phyloP scores from a whole-genome alignment of 2,113 vertebrate genomes.

The Erythrocercus mccallii region DNA sequence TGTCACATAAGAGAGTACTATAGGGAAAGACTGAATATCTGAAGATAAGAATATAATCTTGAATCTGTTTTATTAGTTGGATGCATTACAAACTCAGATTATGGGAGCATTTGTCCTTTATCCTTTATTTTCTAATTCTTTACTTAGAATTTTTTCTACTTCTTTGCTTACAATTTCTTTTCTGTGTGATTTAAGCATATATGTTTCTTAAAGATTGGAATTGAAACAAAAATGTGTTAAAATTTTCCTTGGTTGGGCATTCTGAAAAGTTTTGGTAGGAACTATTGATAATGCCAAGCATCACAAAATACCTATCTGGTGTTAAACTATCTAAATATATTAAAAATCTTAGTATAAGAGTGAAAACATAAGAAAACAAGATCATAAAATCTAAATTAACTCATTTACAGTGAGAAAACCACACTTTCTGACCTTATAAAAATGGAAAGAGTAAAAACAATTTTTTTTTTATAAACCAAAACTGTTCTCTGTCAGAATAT shows the following conservation, averaged over 20 bases:
- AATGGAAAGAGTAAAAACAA: background rate
- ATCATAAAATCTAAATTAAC: background rate
- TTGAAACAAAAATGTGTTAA: background rate
- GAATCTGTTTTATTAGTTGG: background rate
- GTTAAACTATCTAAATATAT: background rate
- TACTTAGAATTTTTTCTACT: background rate
- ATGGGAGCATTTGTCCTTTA: background rate
- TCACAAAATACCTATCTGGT: background rate
- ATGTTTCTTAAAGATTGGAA: background rate
- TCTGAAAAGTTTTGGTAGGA: background rate
- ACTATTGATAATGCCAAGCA: background rate
- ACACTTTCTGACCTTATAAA: background rate
- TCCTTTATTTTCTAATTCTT: background rate
- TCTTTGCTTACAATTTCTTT: background rate
- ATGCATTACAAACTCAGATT: background rate
- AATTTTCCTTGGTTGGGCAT: background rate
- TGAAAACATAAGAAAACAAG: background rate
- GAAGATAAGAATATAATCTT: background rate
- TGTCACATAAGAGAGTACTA: rapidly evolving
- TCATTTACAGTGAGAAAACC: background rate
- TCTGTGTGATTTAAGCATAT: background rate
- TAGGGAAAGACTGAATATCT: background rate
- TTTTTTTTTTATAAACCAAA: background rate
- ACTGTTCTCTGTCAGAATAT: background rate
- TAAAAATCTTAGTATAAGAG: background rate